phyloP scores from a whole-genome alignment of 2,888 invertebrate species.

The Diplolepis rosae region DNA sequence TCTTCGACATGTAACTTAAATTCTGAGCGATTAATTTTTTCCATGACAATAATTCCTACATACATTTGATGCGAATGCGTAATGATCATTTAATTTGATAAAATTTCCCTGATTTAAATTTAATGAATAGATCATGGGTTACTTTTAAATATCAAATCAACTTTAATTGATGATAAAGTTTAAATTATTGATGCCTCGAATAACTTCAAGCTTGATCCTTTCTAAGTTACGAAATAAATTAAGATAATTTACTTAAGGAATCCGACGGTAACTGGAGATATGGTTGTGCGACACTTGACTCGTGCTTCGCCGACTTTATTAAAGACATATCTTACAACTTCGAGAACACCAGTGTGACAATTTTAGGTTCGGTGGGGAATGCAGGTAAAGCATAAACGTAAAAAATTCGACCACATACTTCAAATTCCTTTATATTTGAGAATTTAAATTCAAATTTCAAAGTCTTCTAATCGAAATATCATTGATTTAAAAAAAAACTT shows the following conservation, averaged over 20 bases:
- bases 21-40: no score
- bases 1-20: no score
- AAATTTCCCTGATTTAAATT: no score
- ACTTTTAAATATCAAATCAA: not conserved
- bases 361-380: not conserved
- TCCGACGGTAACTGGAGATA: not conserved
- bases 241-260: constrained; percentile 5
- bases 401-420: not conserved
- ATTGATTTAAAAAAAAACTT: not conserved
- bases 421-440: not conserved
- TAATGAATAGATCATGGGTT: not conserved
- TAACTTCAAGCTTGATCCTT: not conserved
- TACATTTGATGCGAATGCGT: no score
- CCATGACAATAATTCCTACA: no score
- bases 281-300: not conserved
- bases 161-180: not conserved
- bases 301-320: constrained; percentile 3
- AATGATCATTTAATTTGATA: no score
- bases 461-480: not conserved
- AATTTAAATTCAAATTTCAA: not conserved
- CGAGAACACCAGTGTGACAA: not conserved
- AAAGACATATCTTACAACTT: not conserved
- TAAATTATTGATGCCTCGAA: not conserved
- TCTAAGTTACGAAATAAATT: not conserved
- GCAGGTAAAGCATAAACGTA: not conserved